Percentiles rank a stretch among this genome's conserved stretches.
phyloP scores from a whole-genome alignment of 1,140 invertebrate genomes.

The Limonius californicus region DNA sequence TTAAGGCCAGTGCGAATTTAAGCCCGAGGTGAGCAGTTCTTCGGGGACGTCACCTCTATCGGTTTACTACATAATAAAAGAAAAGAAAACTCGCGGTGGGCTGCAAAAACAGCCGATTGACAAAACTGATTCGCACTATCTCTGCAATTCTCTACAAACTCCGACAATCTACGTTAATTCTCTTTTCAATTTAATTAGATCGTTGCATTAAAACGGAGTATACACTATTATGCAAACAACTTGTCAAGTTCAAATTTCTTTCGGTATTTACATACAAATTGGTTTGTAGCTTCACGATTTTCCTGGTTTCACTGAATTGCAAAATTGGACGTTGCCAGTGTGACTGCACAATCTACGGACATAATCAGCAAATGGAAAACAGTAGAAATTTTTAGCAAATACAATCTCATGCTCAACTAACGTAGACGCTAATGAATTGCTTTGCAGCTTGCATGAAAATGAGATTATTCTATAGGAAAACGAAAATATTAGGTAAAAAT shows the following conservation, averaged over 20 bases:
- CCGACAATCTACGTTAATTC: conserved; percentile 1
- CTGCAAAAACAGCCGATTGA: neutral
- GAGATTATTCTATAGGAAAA: too few relatives aligned
- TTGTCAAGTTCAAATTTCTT: conserved; percentile 12
- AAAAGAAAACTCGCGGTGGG: neutral
- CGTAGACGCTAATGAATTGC: too few relatives aligned
- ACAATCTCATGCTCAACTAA: too few relatives aligned
- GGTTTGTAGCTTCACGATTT: neutral
- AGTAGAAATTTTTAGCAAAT: too few relatives aligned
- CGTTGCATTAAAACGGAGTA: neutral
- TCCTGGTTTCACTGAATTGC: neutral
- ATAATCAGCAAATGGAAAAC: too few relatives aligned
- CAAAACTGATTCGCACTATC: conserved; percentile 8
- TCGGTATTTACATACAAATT: conserved; percentile 14
- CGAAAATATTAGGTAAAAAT: too few relatives aligned
- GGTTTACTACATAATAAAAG: neutral
- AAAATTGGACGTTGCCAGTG: conserved; percentile 5
- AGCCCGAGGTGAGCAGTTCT: neutral
- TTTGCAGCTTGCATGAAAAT: too few relatives aligned
- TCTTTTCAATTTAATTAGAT: conserved; percentile 5
- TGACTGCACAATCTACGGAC: too few relatives aligned
- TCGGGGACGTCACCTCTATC: neutral
- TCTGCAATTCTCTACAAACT: neutral
- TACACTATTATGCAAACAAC: conserved; percentile 10
- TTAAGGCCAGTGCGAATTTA: neutral